Evolutionary conservation across 2,113 vertebrate species (phyloP).

Genomic region (Tragelaphus buxtoni): DNA sequence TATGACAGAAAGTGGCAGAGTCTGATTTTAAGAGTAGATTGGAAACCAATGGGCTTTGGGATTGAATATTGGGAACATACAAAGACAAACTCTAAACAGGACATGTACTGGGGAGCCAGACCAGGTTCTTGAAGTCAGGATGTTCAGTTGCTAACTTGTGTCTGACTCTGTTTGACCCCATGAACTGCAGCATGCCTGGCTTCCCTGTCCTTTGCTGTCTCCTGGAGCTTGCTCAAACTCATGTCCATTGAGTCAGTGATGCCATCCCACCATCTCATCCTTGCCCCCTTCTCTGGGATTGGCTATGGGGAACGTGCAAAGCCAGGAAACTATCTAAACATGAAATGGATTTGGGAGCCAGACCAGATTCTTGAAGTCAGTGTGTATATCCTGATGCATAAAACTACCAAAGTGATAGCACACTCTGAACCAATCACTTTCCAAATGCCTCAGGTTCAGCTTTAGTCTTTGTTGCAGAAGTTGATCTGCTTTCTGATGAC

Average conservation of each 20-base stretch:
- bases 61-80: not conserved
- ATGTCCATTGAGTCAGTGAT: not conserved
- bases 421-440: not conserved
- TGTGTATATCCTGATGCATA: not conserved
- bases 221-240: not conserved
- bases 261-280: not conserved
- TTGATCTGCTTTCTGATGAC: not conserved
- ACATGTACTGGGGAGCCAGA: not conserved
- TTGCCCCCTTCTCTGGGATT: not conserved
- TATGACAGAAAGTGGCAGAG: not conserved
- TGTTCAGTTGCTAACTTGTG: not conserved
- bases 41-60: not conserved
- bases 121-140: not conserved
- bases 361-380: not conserved
- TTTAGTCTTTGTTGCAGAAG: not conserved
- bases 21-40: not conserved
- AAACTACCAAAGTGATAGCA: not conserved
- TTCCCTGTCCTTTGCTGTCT: not conserved
- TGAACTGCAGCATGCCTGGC: not conserved
- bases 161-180: not conserved
- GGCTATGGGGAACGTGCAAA: not conserved
- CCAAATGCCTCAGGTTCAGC: not conserved
- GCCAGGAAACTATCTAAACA: not conserved
- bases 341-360: not conserved
- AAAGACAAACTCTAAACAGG: not conserved